Evolutionary conservation across 2,797 vertebrate genomes (phyloP).

Genomic region (Phrynocephalus guinanensis): DNA sequence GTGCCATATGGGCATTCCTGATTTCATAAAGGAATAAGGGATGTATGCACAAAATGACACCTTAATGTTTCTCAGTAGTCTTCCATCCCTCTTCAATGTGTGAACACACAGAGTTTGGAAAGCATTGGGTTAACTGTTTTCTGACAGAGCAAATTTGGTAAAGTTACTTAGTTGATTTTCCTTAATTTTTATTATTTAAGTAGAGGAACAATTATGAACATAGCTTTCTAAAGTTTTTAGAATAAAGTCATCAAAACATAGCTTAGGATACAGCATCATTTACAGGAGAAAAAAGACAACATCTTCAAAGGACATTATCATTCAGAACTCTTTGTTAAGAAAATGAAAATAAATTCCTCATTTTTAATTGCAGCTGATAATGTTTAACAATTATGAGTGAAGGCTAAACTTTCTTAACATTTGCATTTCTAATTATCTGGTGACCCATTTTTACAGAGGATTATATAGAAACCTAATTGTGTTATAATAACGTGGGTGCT

Average conservation of each 20-base stretch:
- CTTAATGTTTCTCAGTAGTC: neutral
- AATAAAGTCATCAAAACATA: slow-evolving; percentile 30
- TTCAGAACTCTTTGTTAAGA: slow-evolving; percentile 46
- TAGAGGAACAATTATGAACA: slow-evolving; percentile 21
- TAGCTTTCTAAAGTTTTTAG: slow-evolving; percentile 24
- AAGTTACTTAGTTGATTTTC: neutral
- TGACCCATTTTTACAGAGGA: slow-evolving; percentile 57
- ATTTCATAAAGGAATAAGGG: neutral
- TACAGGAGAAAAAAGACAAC: slow-evolving; percentile 23
- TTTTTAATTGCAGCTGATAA: slow-evolving; percentile 68
- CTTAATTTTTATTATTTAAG: neutral
- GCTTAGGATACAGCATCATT: slow-evolving; percentile 36
- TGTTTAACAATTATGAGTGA: slow-evolving; percentile 53
- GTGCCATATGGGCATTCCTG: neutral
- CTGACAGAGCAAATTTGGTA: neutral
- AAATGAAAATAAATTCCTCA: slow-evolving; percentile 46
- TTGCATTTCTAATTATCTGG: slow-evolving; percentile 68
- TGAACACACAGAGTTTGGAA: neutral
- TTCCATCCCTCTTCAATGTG: neutral
- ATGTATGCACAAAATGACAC: neutral
- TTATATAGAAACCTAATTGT: slow-evolving; percentile 62
- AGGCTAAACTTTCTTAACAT: slow-evolving; percentile 59
- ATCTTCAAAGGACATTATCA: slow-evolving; percentile 52
- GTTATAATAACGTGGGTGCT: slow-evolving; percentile 64
- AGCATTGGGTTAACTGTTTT: neutral